phyloP scores from a whole-genome alignment of 2,888 invertebrate genomes.

The Nymphalis c-album region DNA sequence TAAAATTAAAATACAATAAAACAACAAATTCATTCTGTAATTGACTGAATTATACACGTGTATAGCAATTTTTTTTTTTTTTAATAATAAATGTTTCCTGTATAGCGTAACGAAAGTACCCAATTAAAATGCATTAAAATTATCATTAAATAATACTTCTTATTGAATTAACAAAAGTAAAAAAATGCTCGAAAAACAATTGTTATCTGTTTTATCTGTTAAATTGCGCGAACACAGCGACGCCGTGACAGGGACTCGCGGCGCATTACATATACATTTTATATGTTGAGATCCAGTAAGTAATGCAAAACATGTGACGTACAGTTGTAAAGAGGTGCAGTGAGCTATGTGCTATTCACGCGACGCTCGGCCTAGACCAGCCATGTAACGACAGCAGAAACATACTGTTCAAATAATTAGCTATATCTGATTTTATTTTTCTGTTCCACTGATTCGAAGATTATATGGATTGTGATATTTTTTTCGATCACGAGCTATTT shows the following conservation, averaged over 20 bases:
- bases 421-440: neutral
- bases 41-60: no score
- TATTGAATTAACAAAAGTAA: neutral
- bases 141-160: neutral
- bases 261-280: slow-evolving; percentile 3
- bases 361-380: slow-evolving; percentile 32
- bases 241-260: slow-evolving; percentile 5
- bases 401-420: neutral
- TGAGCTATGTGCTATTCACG: slow-evolving; percentile 40
- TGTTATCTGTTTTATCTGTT: neutral
- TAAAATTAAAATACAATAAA: no score
- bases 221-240: slow-evolving; percentile 3
- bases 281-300: slow-evolving; percentile 21
- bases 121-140: neutral
- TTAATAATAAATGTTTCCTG: no score
- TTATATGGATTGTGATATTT: slow-evolving; percentile 4
- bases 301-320: slow-evolving; percentile 34
- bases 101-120: no score
- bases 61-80: no score
- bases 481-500: neutral
- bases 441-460: neutral
- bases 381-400: slow-evolving; percentile 38
- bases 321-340: slow-evolving; percentile 42
- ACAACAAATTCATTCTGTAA: no score
- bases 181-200: neutral